These are phyloP conservation scores for Bufotes viridis DNA, from an alignment of 2,797 vertebrate species.

Conservation along the genomic window DNA sequence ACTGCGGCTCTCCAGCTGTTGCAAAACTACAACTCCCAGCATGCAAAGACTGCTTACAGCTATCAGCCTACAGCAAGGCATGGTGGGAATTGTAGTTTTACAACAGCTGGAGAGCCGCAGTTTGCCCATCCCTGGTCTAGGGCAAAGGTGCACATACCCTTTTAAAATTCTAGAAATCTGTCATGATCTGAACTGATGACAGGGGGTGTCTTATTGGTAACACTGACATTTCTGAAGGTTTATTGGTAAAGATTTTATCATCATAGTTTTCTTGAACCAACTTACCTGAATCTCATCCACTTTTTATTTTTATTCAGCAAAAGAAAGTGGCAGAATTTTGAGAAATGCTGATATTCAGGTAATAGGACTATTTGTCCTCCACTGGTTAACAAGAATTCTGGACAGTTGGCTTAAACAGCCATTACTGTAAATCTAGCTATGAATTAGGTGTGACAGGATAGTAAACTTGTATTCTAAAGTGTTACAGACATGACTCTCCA, in stretches of 20 bases:
- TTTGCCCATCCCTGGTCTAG: too few species aligned
- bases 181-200: not conserved
- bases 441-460: not conserved
- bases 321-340: not conserved
- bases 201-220: not conserved
- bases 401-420: not conserved
- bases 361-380: not conserved
- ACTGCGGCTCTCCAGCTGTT: too few species aligned
- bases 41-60: too few species aligned
- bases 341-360: not conserved
- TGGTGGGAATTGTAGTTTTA: too few species aligned
- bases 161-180: not conserved
- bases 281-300: not conserved
- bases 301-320: not conserved
- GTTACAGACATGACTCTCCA: not conserved
- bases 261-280: not conserved
- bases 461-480: too few species aligned
- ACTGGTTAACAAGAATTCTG: not conserved
- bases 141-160: not conserved
- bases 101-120: too few species aligned
- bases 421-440: not conserved
- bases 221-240: not conserved
- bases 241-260: not conserved
- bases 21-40: too few species aligned
- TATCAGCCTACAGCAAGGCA: too few species aligned